phyloP scores from a whole-genome alignment of 37 sponge, comb jelly and placozoan species.

The Bolinopsis microptera region DNA sequence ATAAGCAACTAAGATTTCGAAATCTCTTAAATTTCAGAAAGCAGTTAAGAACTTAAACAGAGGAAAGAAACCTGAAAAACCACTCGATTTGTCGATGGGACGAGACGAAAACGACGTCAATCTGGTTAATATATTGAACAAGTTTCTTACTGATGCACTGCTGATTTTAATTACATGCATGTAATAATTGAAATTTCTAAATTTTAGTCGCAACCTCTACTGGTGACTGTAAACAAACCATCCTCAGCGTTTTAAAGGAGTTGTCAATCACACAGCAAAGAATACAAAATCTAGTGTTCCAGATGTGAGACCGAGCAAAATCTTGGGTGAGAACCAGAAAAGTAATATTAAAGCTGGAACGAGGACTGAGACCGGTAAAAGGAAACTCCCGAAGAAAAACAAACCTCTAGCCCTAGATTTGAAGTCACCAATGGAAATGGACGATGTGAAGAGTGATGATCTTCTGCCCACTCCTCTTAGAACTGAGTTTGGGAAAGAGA shows the following conservation, averaged over 20 bases:
- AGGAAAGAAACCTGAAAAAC: background rate
- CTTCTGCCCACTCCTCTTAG: background rate
- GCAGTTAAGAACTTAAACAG: background rate
- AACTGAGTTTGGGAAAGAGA: background rate
- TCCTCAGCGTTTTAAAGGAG: background rate
- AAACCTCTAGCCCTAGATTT: background rate
- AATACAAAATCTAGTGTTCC: background rate
- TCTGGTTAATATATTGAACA: background rate
- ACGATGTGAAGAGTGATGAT: background rate
- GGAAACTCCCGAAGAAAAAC: background rate
- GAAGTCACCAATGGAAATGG: background rate
- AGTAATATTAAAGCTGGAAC: background rate
- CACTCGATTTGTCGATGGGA: background rate
- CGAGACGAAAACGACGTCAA: background rate
- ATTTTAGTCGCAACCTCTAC: too few species aligned
- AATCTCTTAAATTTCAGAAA: too few species aligned
- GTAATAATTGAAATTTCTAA: too few species aligned
- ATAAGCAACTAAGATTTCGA: too few species aligned
- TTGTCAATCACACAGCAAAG: conserved; percentile 2
- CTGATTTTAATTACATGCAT: too few species aligned
- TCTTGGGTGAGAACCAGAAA: background rate
- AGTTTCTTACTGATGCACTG: too few species aligned
- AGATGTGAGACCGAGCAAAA: background rate
- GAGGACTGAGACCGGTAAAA: background rate
- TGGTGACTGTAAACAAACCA: too few species aligned